Conservation (phyloP, 2,113 vertebrate genomes). For the Gopherus evgoodei region DNA sequence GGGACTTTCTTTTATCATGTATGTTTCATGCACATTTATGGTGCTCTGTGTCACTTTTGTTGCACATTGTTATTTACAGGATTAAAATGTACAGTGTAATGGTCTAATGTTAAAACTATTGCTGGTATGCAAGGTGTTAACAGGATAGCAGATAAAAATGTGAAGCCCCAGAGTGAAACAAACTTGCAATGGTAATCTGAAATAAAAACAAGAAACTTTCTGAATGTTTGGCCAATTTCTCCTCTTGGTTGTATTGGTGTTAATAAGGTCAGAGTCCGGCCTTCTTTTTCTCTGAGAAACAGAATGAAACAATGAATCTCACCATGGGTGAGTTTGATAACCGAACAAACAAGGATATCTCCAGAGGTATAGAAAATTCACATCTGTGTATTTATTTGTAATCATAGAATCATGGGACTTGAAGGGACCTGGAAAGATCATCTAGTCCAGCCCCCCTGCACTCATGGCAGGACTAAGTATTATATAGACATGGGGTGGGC, state of each 20-base stretch:
- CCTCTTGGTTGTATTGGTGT: not conserved
- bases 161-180: not conserved
- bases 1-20: not conserved
- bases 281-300: not conserved
- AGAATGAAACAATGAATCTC: not conserved
- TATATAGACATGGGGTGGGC: too few relatives aligned
- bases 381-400: not conserved
- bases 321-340: not conserved
- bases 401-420: not conserved
- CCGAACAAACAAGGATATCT: not conserved
- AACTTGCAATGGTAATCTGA: not conserved
- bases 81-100: not conserved
- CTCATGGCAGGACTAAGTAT: too few relatives aligned
- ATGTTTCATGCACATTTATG: not conserved
- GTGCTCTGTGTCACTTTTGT: not conserved
- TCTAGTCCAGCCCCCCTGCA: too few relatives aligned
- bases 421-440: too few relatives aligned
- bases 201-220: not conserved
- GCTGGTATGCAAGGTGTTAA: not conserved
- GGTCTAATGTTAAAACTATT: not conserved
- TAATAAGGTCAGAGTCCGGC: not conserved
- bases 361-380: not conserved
- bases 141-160: not conserved
- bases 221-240: not conserved
- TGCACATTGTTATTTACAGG: not conserved